A percentile compares a stretch with the other conserved stretches of the same genome.
Conservation (phyloP, 1,140 invertebrate genomes). For the Melipona quadrifasciata region DNA sequence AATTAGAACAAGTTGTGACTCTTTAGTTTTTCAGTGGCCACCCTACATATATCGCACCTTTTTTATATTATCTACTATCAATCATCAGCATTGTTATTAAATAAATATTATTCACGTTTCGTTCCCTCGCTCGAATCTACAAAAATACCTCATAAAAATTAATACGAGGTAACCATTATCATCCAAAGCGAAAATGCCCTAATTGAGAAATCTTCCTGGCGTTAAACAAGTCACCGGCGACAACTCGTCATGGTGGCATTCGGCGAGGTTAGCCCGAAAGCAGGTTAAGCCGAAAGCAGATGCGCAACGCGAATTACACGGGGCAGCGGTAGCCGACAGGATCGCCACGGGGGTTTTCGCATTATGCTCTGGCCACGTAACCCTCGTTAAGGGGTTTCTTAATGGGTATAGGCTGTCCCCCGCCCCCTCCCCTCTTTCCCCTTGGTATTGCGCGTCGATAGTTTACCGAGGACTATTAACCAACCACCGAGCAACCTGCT, state of each 20-base stretch:
- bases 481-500: constrained; percentile 56
- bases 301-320: constrained; percentile 65
- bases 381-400: constrained; percentile 69
- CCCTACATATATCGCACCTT: too few relatives aligned
- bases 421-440: too few relatives aligned
- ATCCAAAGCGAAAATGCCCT: too few relatives aligned
- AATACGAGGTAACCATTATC: too few relatives aligned
- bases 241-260: neutral
- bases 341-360: constrained; percentile 62
- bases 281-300: constrained; percentile 49
- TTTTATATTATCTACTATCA: too few relatives aligned
- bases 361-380: constrained; percentile 60
- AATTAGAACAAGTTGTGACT: too few relatives aligned
- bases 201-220: neutral
- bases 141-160: too few relatives aligned
- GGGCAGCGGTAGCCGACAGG: constrained; percentile 50
- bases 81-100: too few relatives aligned
- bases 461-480: constrained; percentile 63
- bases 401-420: constrained; percentile 56
- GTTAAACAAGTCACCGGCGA: neutral
- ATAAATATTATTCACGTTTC: too few relatives aligned
- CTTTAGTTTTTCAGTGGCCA: too few relatives aligned
- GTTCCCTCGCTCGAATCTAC: too few relatives aligned
- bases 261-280: neutral
- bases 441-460: constrained; percentile 55